A percentile compares a stretch with the other conserved stretches of the same genome.
phyloP scores from a whole-genome alignment of 1,140 invertebrate genomes.

The Eupeodes corollae region DNA sequence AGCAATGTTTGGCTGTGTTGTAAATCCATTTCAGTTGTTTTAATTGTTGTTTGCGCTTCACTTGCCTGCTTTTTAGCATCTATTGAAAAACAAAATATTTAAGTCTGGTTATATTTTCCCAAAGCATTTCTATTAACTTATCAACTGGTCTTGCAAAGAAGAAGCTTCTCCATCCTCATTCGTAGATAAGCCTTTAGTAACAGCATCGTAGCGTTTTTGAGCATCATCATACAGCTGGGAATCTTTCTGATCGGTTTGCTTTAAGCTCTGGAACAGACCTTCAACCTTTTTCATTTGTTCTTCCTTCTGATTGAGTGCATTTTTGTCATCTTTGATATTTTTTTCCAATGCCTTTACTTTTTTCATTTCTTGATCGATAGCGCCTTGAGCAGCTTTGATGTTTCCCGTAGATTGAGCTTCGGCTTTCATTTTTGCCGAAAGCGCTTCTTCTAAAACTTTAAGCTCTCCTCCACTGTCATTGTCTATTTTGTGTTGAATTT shows the following conservation, averaged over 20 bases:
- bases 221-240: conserved; percentile 56
- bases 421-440: conserved; percentile 53
- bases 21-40: conserved; percentile 67
- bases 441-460: conserved; percentile 49
- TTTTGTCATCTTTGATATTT: conserved; percentile 60
- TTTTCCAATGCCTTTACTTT: conserved; percentile 56
- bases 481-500: conserved; percentile 47
- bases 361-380: conserved; percentile 56
- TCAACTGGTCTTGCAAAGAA: conserved; percentile 83
- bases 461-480: conserved; percentile 54
- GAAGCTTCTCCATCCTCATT: conserved; percentile 69
- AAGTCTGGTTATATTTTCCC: not conserved
- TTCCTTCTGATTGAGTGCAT: conserved; percentile 50
- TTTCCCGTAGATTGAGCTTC: conserved; percentile 57
- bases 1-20: conserved; percentile 58
- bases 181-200: conserved; percentile 68
- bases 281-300: conserved; percentile 54
- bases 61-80: conserved; percentile 63
- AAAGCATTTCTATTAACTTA: conserved; percentile 43
- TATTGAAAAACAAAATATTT: conserved; percentile 28
- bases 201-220: conserved; percentile 70
- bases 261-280: conserved; percentile 57
- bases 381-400: conserved; percentile 57
- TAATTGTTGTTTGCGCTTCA: conserved; percentile 67
- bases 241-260: conserved; percentile 55